Evolutionary conservation across 2,888 invertebrate species (phyloP), one percentile per base, ranked within the genome.

Genomic region (Melanotus villosus): DNA sequence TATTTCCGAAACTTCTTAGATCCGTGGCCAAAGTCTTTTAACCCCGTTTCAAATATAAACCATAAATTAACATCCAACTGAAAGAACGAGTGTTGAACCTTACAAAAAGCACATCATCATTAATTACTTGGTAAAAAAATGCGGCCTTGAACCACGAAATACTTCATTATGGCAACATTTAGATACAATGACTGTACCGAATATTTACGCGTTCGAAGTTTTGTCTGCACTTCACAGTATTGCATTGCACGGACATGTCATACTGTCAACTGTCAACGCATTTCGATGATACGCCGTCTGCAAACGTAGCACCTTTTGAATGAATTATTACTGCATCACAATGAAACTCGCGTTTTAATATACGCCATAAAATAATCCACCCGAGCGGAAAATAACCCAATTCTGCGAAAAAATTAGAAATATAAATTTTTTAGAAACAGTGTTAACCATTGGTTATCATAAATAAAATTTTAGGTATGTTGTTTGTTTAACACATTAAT

Each of bases 231-330:
- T 52, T n/a, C n/a, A 52, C 21, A 23, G 23, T 47, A 47, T 12
- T 32, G 23, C 34, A 34, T n/a, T 54, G 54, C 54, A 32, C 16
- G 54, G 34, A 54, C 18, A 18, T 12, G 23, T 34, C 12, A 19
- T 32, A 54, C 26, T 50, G 43, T 19, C 43, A 43, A 43, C 19
- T 50, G 34, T 54, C 54, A 54, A 54, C 54, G 54, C 54, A 54
- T 34, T 54, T 34, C 9, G 54, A 54, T 54, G 32, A 54, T 34
- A 32, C 54, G 47, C 14, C n/a, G 54, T 54, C 54, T 54, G 54
- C 54, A 32, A 54, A 54, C 32, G 32, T 54, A 54, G 34, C 54
- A 34, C 54, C 12, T 10, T 54, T 21, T 54, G 54, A 54, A 54
- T 54, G 54, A 54, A 34, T 54, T 54, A 54, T 54, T 54, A 34